Evolutionary conservation across 2,113 vertebrate genomes (phyloP).

Genomic region (Gobiocypris rarus): DNA sequence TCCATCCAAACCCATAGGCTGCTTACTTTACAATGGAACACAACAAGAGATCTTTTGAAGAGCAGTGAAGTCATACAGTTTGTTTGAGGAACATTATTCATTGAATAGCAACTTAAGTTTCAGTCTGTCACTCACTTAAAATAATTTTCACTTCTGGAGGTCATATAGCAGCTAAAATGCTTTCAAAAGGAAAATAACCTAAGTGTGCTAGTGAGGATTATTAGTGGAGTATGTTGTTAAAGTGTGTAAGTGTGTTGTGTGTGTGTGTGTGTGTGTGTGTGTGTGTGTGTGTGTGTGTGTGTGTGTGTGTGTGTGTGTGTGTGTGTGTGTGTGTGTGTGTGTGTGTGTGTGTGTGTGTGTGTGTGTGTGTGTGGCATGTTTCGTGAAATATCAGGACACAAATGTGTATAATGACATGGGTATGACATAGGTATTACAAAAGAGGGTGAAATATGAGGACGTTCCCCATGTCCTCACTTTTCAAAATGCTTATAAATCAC

Average conservation of each 20-base stretch:
- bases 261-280: constrained; percentile 59
- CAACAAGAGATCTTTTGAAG: not conserved
- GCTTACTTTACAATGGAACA: not conserved
- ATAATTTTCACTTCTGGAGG: not conserved
- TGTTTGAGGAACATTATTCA: not conserved
- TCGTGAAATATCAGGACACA: no score
- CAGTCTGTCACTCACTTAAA: not conserved
- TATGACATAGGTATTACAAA: no score
- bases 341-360: no score
- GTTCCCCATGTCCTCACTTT: no score
- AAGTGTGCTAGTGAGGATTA: not conserved
- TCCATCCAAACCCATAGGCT: not conserved
- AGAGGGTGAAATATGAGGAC: no score
- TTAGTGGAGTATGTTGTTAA: not conserved
- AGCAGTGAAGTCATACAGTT: not conserved
- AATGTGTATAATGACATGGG: no score
- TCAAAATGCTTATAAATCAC: no score
- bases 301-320: constrained; percentile 48
- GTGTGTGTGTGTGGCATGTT: no score
- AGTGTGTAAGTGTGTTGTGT: constrained; percentile 62
- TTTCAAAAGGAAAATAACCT: not conserved
- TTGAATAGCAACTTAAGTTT: not conserved
- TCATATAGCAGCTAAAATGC: not conserved
- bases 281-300: constrained; percentile 24
- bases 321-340: constrained; percentile 57